Conservation (phyloP, 64 coral and sea anemone genomes). For the Pocillopora verrucosa region DNA sequence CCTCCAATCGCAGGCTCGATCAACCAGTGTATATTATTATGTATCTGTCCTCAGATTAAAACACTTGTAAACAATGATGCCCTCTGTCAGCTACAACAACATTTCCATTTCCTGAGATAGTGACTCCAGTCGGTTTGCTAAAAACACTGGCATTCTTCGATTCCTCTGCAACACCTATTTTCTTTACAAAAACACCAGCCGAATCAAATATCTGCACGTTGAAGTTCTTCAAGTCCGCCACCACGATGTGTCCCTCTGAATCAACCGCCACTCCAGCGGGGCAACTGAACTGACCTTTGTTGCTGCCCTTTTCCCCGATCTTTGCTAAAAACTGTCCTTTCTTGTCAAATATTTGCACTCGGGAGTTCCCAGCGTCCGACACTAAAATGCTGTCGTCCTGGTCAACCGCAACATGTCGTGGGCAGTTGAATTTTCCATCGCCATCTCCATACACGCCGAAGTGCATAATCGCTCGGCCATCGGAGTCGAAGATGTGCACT, state of each 20-base stretch:
- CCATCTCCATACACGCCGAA: conserved; percentile 80
- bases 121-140: conserved; percentile 76
- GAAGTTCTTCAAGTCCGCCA: conserved; percentile 86
- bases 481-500: conserved; percentile 79
- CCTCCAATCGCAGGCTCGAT: background rate
- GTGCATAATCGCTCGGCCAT: conserved; percentile 69
- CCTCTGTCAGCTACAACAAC: conserved; percentile 88
- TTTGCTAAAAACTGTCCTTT: conserved; percentile 72
- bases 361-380: conserved; percentile 82
- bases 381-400: conserved; percentile 73
- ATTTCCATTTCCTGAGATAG: conserved; percentile 75
- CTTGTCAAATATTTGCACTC: conserved; percentile 64
- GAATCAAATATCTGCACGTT: conserved; percentile 72
- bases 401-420: conserved; percentile 71
- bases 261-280: conserved; percentile 75
- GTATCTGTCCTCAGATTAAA: conserved; percentile 15
- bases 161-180: conserved; percentile 57
- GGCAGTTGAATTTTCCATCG: conserved; percentile 87
- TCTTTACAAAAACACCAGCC: conserved; percentile 76
- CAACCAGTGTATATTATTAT: background rate
- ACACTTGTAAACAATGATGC: conserved; percentile 67
- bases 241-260: conserved; percentile 77
- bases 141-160: conserved; percentile 55
- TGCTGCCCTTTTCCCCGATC: conserved; percentile 81
- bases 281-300: conserved; percentile 75